These are phyloP conservation scores for Alcis repandata DNA, from an alignment of 2,888 invertebrate genomes.

Conservation along the genomic window DNA sequence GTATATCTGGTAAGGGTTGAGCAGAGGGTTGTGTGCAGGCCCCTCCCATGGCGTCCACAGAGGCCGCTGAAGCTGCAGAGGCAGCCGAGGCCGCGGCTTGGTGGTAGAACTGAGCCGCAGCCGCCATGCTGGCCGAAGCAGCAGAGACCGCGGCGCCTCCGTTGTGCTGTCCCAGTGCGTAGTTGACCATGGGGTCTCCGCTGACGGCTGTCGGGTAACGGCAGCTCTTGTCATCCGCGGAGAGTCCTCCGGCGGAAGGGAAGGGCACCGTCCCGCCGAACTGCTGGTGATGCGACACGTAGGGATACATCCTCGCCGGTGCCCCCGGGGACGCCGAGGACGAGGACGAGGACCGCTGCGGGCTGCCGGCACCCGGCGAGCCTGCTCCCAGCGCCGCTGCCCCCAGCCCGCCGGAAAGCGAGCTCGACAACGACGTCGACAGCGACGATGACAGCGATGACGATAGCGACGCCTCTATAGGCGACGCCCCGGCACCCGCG, in stretches of 20 bases:
- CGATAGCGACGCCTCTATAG: constrained; percentile 89
- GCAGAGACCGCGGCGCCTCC: constrained; percentile 90
- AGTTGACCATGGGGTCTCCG: constrained; percentile 93
- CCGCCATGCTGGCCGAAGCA: constrained; percentile 89
- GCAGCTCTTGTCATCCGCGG: constrained; percentile 91
- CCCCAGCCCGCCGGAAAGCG: constrained; percentile 88
- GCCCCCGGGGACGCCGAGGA: constrained; percentile 91
- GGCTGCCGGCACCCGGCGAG: constrained; percentile 86
- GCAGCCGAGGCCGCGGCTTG: constrained; percentile 92
- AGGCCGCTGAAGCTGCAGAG: constrained; percentile 91
- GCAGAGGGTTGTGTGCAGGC: constrained; percentile 93
- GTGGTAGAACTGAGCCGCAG: constrained; percentile 95
- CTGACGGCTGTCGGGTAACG: constrained; percentile 90
- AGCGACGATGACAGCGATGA: constrained; percentile 87
- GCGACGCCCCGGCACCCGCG: constrained; percentile 90
- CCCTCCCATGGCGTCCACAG: constrained; percentile 93
- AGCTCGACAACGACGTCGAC: constrained; percentile 85
- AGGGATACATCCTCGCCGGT: constrained; percentile 96
- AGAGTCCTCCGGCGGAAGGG: constrained; percentile 89
- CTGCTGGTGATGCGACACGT: constrained; percentile 94
- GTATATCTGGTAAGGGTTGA: constrained; percentile 96
- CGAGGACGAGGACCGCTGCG: constrained; percentile 88
- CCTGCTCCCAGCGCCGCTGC: constrained; percentile 88
- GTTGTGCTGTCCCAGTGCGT: constrained; percentile 92
- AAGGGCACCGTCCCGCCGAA: constrained; percentile 90